A percentile compares a stretch with the other conserved stretches of the same genome.
These are phyloP conservation scores for Sebastes kiyomatsui DNA, from an alignment of 2,797 vertebrate genomes.

Conservation along the genomic window DNA sequence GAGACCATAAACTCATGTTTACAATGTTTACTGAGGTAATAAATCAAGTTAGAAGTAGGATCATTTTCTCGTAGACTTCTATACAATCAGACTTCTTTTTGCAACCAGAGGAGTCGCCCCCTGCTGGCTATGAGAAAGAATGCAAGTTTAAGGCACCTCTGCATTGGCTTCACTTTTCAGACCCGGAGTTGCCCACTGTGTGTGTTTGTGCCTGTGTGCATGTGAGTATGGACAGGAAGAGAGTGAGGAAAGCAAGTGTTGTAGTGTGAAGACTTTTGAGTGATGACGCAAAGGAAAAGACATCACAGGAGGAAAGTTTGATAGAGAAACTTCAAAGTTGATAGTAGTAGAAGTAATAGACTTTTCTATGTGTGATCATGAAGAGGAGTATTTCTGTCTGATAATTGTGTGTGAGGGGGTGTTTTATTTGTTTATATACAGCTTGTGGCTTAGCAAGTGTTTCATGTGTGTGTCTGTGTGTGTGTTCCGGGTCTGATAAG, in stretches of 20 bases:
- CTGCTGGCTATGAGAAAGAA: no score
- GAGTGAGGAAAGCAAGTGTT: neutral
- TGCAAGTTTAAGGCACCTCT: no score
- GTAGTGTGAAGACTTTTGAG: conserved; percentile 1
- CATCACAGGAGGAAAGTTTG: neutral
- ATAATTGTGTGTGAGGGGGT: conserved; percentile 5
- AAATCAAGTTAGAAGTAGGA: rapidly evolving
- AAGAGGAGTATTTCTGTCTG: neutral
- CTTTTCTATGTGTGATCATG: neutral
- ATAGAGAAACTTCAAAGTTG: neutral
- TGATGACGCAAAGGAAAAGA: neutral
- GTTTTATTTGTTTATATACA: conserved; percentile 35
- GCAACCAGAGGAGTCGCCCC: no score
- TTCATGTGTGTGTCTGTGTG: conserved; percentile 47
- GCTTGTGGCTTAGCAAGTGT: conserved; percentile 8
- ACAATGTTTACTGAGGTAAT: no score
- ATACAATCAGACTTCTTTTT: no score
- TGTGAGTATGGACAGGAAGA: neutral
- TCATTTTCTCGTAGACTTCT: no score
- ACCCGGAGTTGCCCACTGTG: neutral
- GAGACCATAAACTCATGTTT: no score
- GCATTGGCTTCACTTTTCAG: no score
- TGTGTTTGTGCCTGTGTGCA: neutral
- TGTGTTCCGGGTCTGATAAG: conserved; percentile 73
- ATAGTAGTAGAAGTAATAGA: neutral